Base-by-base conservation (phyloP, 2,113 vertebrate species). In the Hydrolagus affinis region DNA sequence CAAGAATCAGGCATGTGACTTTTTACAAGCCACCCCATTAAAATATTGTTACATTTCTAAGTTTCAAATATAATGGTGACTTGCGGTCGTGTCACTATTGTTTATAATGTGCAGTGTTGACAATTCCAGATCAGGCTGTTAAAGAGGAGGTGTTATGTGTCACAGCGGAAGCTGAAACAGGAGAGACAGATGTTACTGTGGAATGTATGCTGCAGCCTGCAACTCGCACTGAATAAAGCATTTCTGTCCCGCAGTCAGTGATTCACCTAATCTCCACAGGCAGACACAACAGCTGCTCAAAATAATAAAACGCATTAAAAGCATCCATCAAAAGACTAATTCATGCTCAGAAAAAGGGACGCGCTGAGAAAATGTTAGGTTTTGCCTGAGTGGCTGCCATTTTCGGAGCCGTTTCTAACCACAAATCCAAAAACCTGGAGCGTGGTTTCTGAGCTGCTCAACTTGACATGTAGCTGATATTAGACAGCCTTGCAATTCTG, bases 251-350 rank as follows among this genome's bases (percentile, higher is more conserved):
- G 23, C 62, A 68, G 62, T 66, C 60, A 83, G 28, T 25, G 25
- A 30, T 21, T 83, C 78, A 66, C 78, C 78, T 68, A 66, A 83
- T 68, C 78, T 83, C 78, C 78, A 83, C 78, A 68, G 62, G 78
- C 78, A 68, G 62, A 23, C 64, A 66, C 78, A 66, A 66, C 78
- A 83, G 78, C 78, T 83, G 78, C 62, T 83, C 78, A 64, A 68
- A 83, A 83, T 66, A 83, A 83, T 66, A 83, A 32, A 66, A 83
- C 6, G 66, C 17, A 68, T 83, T 66, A 83, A 32, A 83, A 62
- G 60, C 25, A n/a, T 62, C 60, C 62, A 83, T 66, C 60, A 32
- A 21, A 66, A 64, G 28, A 8, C 77, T 64, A 60, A 66, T 83
- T 66, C 66, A 66, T 32, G 66, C 25, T 66, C 78, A 11, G 25